Conservation (phyloP, 2,888 invertebrate genomes). For the Nymphalis urticae region DNA sequence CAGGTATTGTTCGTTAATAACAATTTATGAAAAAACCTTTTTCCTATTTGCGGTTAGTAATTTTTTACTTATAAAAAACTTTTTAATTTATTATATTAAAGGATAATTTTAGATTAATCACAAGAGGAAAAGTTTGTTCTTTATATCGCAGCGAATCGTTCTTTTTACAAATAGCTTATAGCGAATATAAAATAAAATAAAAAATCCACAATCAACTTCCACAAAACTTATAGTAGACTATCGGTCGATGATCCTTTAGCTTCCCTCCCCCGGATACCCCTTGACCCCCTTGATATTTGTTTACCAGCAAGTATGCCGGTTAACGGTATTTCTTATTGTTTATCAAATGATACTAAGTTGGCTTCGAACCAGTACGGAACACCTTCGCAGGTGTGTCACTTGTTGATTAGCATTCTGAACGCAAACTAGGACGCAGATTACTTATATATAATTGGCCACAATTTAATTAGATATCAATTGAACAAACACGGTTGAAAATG, state of each 20-base stretch:
- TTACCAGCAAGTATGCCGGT: slow-evolving; percentile 47
- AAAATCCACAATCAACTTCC: no score
- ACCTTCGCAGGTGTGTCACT: slow-evolving; percentile 65
- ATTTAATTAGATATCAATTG: slow-evolving; percentile 57
- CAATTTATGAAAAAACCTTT: background rate
- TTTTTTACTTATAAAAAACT: no score
- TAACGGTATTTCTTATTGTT: slow-evolving; percentile 66
- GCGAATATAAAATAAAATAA: no score
- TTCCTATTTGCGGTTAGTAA: background rate
- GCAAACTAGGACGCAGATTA: slow-evolving; percentile 1
- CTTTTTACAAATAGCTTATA: no score
- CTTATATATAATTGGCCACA: slow-evolving; percentile 29
- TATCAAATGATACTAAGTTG: slow-evolving; percentile 62
- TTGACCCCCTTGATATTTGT: slow-evolving; percentile 5
- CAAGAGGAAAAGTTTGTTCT: no score
- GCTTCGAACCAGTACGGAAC: slow-evolving; percentile 56
- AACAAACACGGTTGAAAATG: slow-evolving; percentile 52
- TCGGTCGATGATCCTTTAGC: slow-evolving; percentile 6
- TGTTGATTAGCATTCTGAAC: slow-evolving; percentile 47
- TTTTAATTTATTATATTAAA: no score
- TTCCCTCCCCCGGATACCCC: background rate
- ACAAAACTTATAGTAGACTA: background rate
- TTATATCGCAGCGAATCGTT: no score
- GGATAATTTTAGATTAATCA: no score
- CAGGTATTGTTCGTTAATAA: slow-evolving; percentile 39